phyloP scores from a whole-genome alignment of 2,113 vertebrate genomes.

The Columba janthina region DNA sequence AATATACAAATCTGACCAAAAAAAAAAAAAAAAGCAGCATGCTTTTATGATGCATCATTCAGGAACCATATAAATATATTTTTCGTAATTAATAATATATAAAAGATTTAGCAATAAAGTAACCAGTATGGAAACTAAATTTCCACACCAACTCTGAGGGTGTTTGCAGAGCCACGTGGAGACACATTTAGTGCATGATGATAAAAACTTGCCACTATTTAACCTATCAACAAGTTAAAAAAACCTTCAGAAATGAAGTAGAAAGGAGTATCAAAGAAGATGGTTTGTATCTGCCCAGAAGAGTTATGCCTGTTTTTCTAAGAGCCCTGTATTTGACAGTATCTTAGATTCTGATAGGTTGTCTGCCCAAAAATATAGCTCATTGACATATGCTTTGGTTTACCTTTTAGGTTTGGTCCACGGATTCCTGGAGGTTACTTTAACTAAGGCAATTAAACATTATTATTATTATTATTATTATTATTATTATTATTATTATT shows the following conservation, averaged over 20 bases:
- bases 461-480: too few relatives aligned
- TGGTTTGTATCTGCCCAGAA: not conserved
- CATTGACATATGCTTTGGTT: conserved; percentile 18
- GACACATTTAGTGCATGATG: rapidly evolving
- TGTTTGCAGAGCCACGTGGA: not conserved
- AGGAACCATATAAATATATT: not conserved
- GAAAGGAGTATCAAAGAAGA: not conserved
- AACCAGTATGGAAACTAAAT: not conserved
- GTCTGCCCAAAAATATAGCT: not conserved
- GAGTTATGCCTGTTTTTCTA: not conserved
- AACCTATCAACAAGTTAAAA: not conserved
- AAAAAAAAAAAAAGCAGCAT: rapidly evolving
- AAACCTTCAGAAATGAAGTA: not conserved
- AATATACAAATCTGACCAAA: not conserved
- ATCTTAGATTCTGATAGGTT: not conserved
- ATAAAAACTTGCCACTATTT: not conserved
- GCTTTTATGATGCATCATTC: not conserved
- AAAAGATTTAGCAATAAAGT: not conserved
- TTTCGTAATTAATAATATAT: not conserved
- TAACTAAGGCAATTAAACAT: not conserved
- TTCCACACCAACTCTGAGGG: not conserved
- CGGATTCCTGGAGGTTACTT: not conserved
- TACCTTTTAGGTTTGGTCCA: not conserved
- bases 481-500: too few relatives aligned
- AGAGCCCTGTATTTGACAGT: not conserved